Percentiles rank a stretch among this genome's conserved stretches.
These are phyloP conservation scores for Eledone cirrhosa DNA, from an alignment of 2,888 invertebrate genomes.

Conservation along the genomic window DNA sequence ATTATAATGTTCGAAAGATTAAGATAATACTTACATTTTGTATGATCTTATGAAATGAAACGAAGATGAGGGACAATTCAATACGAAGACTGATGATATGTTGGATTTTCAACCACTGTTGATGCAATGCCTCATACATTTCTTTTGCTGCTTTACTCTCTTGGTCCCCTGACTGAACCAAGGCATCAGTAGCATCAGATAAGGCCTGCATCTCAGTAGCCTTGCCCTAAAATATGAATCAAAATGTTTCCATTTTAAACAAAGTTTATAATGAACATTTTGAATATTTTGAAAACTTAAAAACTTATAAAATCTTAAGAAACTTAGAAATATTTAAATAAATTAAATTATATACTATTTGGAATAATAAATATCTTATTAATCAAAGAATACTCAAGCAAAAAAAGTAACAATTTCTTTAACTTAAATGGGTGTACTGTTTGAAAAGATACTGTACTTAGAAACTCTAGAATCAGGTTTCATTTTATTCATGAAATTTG, in stretches of 20 bases:
- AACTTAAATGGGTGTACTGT: no score
- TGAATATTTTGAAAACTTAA: background rate
- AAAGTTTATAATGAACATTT: background rate
- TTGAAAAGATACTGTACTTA: no score
- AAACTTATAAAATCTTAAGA: no score
- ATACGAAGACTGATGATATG: constrained; percentile 69
- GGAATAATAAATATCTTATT: no score
- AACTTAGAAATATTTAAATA: no score
- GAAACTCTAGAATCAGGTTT: no score
- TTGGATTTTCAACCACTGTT: constrained; percentile 65
- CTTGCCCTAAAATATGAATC: constrained; percentile 52
- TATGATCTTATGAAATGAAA: constrained; percentile 78
- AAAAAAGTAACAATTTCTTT: no score
- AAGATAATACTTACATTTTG: constrained; percentile 68
- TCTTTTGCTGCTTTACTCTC: constrained; percentile 65
- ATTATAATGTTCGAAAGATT: background rate
- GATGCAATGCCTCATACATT: constrained; percentile 61
- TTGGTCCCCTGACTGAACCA: constrained; percentile 75
- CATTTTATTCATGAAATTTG: no score
- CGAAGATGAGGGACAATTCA: constrained; percentile 75
- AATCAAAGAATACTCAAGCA: no score
- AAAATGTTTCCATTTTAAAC: constrained; percentile 16
- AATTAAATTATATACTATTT: no score
- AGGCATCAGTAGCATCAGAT: constrained; percentile 73
- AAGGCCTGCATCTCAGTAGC: constrained; percentile 74